Percentiles rank a stretch among this genome's conserved stretches.
These are phyloP conservation scores for Dasypolia templi DNA, from an alignment of 2,888 invertebrate species.

Conservation along the genomic window DNA sequence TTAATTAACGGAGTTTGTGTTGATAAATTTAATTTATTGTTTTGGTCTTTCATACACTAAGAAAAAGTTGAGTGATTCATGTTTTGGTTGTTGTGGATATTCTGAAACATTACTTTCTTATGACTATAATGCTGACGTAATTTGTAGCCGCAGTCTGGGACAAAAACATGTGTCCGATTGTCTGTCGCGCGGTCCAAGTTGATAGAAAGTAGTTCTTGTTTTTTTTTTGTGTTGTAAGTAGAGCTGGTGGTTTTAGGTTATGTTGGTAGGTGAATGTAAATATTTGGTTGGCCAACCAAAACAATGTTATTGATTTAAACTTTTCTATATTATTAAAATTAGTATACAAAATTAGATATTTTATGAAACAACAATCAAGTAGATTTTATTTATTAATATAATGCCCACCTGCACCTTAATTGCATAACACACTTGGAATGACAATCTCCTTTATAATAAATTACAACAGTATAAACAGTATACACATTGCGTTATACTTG, in stretches of 20 bases:
- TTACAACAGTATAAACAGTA: background rate
- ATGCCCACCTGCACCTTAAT: background rate
- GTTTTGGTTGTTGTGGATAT: background rate
- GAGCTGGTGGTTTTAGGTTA: conserved; percentile 11
- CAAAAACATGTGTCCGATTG: conserved; percentile 62
- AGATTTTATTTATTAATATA: no score
- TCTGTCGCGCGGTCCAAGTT: conserved; percentile 55
- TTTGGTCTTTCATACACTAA: background rate
- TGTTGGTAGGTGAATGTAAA: conserved; percentile 35
- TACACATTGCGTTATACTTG: background rate
- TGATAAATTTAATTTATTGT: background rate
- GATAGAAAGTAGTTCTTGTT: conserved; percentile 62
- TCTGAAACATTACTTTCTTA: background rate
- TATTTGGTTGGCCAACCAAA: conserved; percentile 2
- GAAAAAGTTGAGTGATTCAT: background rate
- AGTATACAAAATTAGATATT: background rate
- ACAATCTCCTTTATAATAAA: background rate
- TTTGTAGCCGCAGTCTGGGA: conserved; percentile 31
- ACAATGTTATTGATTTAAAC: background rate
- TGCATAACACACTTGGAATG: background rate
- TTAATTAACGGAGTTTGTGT: background rate
- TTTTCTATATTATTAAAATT: background rate
- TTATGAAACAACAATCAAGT: background rate
- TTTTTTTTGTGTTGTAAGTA: conserved; percentile 23
- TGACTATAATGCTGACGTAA: conserved; percentile 47